These are phyloP conservation scores for Lingula anatina DNA, from an alignment of 2,888 invertebrate species.

Conservation along the genomic window DNA sequence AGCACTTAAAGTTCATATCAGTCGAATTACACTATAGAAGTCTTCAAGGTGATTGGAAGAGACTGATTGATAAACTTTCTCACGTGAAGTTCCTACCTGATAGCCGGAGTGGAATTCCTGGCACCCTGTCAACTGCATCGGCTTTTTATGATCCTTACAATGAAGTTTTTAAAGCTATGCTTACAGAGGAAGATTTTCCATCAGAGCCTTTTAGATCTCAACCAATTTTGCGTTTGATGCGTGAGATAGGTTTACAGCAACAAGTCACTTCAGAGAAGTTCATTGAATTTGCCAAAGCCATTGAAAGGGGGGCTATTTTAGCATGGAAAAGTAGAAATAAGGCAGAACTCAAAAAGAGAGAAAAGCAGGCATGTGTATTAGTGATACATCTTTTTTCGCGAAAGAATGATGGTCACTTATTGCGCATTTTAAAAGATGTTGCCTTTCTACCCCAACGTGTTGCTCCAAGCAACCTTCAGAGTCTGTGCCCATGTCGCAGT, in stretches of 20 bases:
- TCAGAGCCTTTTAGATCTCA: constrained; percentile 7
- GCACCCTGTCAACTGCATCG: constrained; percentile 12
- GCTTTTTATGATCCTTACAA: constrained; percentile 23
- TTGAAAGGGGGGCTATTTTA: constrained; percentile 8
- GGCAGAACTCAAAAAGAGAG: constrained; percentile 2
- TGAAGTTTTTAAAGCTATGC: constrained; percentile 19
- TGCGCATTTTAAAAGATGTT: no score
- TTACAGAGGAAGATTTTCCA: constrained; percentile 15
- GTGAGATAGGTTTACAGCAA: constrained; percentile 9
- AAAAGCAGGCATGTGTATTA: constrained; percentile 7
- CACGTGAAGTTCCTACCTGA: no score
- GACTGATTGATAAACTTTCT: no score
- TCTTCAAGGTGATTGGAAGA: neutral
- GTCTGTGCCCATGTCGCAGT: no score
- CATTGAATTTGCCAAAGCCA: constrained; percentile 10
- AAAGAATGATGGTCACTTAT: no score
- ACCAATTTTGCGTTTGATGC: constrained; percentile 10
- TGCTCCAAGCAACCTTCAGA: no score
- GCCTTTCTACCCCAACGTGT: no score
- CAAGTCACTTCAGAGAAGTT: constrained; percentile 10
- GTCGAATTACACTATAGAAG: neutral
- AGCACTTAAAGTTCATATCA: constrained; percentile 9
- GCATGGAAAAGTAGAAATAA: no score
- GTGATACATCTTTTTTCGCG: no score
- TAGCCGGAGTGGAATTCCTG: no score